A percentile compares a stretch with the other conserved stretches of the same genome.
Evolutionary conservation across 2,888 invertebrate species (phyloP).

Genomic region (Chrysodeixis includens): DNA sequence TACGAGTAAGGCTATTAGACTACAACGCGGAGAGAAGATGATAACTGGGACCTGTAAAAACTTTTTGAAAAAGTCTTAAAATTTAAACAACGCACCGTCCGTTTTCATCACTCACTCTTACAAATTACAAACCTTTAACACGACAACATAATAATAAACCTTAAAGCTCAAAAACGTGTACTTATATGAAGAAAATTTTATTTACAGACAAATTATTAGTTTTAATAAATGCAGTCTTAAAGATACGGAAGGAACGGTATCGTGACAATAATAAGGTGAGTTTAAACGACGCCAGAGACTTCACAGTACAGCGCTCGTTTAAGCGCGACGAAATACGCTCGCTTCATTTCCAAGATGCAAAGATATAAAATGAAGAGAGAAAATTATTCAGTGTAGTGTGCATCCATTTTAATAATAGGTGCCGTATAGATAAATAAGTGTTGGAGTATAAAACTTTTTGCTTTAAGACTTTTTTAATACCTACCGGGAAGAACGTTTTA

Average conservation of each 20-base stretch:
- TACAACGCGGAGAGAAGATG: too few relatives aligned
- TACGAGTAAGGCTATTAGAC: too few relatives aligned
- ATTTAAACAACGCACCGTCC: too few relatives aligned
- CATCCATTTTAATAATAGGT: not conserved
- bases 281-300: not conserved
- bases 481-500: too few relatives aligned
- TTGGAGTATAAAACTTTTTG: not conserved
- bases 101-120: too few relatives aligned
- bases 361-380: not conserved
- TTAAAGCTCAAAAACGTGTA: too few relatives aligned
- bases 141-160: too few relatives aligned
- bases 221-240: not conserved
- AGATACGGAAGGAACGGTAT: not conserved
- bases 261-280: not conserved
- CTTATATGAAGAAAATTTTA: not conserved
- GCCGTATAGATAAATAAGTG: conserved; percentile 1
- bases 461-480: too few relatives aligned
- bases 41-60: too few relatives aligned
- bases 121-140: too few relatives aligned
- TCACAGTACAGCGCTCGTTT: not conserved
- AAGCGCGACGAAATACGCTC: not conserved
- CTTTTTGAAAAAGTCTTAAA: too few relatives aligned
- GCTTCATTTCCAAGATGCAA: not conserved
- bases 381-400: conserved; percentile 4
- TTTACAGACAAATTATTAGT: not conserved